Evolutionary conservation across 2,113 vertebrate genomes (phyloP).

Genomic region (Ciconia maguari): DNA sequence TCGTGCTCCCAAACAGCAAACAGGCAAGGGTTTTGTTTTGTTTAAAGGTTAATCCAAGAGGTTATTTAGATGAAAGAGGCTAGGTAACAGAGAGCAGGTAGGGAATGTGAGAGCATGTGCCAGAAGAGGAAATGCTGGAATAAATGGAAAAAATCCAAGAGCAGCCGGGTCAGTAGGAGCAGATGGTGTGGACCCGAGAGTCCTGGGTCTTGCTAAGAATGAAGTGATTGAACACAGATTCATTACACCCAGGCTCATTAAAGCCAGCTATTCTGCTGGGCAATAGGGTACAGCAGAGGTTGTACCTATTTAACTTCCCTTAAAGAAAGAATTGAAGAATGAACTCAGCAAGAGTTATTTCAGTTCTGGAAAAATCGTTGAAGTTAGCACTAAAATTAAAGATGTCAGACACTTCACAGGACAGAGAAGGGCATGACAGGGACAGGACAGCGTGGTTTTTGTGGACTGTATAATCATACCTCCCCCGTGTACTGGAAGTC

Average conservation of each 20-base stretch:
- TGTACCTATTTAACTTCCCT: not conserved
- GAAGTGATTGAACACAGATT: not conserved
- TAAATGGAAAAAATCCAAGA: conserved; percentile 4
- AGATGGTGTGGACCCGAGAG: conserved; percentile 43
- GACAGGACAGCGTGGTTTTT: not conserved
- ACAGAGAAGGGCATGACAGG: not conserved
- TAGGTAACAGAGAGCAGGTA: not conserved
- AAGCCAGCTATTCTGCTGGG: not conserved
- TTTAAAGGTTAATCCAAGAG: not conserved
- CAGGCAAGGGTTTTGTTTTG: not conserved
- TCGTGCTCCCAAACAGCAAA: not conserved
- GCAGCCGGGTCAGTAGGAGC: not conserved
- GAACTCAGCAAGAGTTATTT: not conserved
- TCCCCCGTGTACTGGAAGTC: not conserved
- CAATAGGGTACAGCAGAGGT: not conserved
- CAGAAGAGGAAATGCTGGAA: conserved; percentile 32
- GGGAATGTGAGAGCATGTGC: not conserved
- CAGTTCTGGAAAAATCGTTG: not conserved
- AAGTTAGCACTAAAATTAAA: not conserved
- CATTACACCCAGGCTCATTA: not conserved
- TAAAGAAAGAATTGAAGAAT: not conserved
- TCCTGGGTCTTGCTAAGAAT: not conserved
- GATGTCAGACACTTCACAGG: not conserved
- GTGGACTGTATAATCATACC: not conserved
- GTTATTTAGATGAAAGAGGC: not conserved